Evolutionary conservation across 2,113 vertebrate genomes (phyloP).

Genomic region (Aspidoscelis tigris): DNA sequence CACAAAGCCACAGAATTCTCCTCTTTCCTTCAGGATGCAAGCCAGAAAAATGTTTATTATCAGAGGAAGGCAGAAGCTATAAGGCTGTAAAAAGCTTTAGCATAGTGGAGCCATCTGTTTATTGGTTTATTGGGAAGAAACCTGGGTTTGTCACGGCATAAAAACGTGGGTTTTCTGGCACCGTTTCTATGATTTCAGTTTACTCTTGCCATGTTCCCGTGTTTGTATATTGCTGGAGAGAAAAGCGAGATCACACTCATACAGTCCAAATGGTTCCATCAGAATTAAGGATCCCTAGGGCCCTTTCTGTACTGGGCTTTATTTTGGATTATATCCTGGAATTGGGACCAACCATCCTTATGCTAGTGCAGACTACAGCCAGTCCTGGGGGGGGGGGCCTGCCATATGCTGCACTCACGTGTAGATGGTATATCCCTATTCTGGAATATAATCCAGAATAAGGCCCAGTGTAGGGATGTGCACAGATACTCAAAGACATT

Average conservation of each 20-base stretch:
- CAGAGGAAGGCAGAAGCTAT: constrained; percentile 65
- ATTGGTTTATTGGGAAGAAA: constrained; percentile 53
- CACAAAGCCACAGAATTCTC: constrained; percentile 40
- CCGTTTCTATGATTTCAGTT: background rate
- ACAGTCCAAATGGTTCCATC: background rate
- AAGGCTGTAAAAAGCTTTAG: constrained; percentile 59
- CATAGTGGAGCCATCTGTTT: constrained; percentile 63
- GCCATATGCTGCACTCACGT: no score
- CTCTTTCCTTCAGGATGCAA: constrained; percentile 53
- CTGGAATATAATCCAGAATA: no score
- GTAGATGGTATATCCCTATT: no score
- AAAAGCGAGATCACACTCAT: background rate
- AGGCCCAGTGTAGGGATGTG: no score
- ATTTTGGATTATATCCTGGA: no score
- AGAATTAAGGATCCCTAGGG: no score
- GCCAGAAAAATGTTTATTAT: constrained; percentile 65
- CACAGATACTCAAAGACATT: no score
- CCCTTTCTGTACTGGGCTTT: no score
- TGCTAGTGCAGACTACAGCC: no score
- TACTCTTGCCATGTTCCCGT: background rate
- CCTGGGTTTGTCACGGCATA: background rate
- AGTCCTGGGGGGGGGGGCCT: no score
- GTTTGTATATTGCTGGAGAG: background rate
- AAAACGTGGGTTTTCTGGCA: rapidly evolving
- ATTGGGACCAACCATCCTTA: no score